Evolutionary conservation across 1,140 invertebrate genomes (phyloP), one percentile per base, ranked within the genome.

Genomic region (Phocides pigmalion): DNA sequence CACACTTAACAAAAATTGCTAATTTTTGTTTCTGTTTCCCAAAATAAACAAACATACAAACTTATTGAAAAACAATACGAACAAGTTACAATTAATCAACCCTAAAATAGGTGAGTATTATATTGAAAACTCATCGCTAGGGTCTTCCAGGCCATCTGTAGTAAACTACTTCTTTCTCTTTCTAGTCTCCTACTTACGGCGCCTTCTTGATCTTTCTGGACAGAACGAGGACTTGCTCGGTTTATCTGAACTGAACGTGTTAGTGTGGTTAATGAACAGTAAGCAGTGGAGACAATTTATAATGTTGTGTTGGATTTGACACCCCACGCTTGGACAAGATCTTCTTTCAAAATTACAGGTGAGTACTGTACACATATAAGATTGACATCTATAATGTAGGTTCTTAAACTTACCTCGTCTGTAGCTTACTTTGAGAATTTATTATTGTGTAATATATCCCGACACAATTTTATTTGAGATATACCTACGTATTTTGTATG

Each of bases 301-400:
- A 72, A 86, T 83, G 76, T 81, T 80, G 69, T 70, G 75, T 73
- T 80, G 86, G 84, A 85, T 84, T 81, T 89, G 84, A 89, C 81
- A 76, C 62, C 65, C 49, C 59, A 68, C 63, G 59, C 69, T 78
- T 65, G 64, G 70, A 66, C 39, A 67, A 66, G 19, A 71, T 79
- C 72, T 81, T 67, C 51, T 65, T 62, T 56, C 68, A 76, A 49
- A 44, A 77, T 73, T 72, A 62, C 68, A 82, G 79, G 85, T 88
- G 70, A 85, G 84, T 79, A 32, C 41, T 58, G 47, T 58, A 28
- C 16, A 44, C 9, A 12, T 17, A 28, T 32, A 6, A 0, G n/a
- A 32, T 32, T 32, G 5, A 22, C 2, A 2, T 22, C 20, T 22
- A 22, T 22, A 22, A 5, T 5, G 20, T n/a, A n/a, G n/a, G n/a